Evolutionary conservation across 2,888 invertebrate species (phyloP).

Genomic region (Thymelicus sylvestris): DNA sequence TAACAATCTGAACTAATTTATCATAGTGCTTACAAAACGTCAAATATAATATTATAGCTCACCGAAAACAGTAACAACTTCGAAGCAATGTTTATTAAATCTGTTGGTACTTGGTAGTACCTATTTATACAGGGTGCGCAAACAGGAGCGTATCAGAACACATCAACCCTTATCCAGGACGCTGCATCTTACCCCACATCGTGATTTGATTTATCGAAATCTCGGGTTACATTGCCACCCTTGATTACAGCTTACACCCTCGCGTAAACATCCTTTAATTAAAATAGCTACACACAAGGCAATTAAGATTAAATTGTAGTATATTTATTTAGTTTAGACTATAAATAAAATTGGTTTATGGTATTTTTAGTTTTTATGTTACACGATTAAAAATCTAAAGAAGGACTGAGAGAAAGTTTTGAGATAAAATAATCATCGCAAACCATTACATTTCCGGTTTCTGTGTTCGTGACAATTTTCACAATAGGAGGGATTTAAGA

Average conservation of each 20-base stretch:
- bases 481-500: no score
- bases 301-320: conserved; percentile 24
- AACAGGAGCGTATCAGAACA: conserved; percentile 14
- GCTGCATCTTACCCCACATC: conserved; percentile 35
- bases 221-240: conserved; percentile 58
- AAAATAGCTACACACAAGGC: conserved; percentile 31
- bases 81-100: not conserved
- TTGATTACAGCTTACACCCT: conserved; percentile 48
- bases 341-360: no score
- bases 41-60: no score
- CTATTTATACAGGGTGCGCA: not conserved
- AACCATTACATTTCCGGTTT: no score
- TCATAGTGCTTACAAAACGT: no score
- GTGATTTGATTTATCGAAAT: conserved; percentile 56
- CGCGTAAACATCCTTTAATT: conserved; percentile 36
- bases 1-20: no score
- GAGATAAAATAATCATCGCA: no score
- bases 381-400: no score
- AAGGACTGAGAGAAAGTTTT: no score
- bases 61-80: no score
- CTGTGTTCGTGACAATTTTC: no score
- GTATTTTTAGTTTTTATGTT: not conserved
- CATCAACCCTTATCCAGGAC: conserved; percentile 9
- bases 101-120: not conserved
- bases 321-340: no score